These are phyloP conservation scores for Cercocebus atys DNA, from an alignment of 2,113 vertebrate species.

Conservation along the genomic window DNA sequence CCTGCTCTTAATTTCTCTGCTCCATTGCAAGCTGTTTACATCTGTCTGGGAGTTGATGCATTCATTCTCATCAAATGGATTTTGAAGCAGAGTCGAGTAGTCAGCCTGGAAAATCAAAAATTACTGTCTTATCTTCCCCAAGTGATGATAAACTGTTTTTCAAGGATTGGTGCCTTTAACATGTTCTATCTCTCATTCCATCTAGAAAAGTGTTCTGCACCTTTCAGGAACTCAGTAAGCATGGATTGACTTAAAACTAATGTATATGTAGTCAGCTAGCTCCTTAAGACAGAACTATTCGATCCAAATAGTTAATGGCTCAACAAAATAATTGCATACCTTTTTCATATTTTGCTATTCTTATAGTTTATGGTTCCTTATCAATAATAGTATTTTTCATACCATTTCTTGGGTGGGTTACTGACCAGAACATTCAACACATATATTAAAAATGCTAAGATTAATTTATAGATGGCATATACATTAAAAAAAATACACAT, in stretches of 20 bases:
- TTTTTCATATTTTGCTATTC: neutral
- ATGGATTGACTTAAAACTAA: neutral
- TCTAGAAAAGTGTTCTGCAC: neutral
- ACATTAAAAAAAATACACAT: neutral
- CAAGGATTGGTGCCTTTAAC: neutral
- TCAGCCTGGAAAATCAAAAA: neutral
- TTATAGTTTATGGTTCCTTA: neutral
- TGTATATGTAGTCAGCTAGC: neutral
- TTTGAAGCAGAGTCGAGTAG: slow-evolving; percentile 2
- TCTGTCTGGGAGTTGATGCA: neutral
- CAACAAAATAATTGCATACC: neutral
- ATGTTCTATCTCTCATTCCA: neutral
- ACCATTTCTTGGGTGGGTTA: neutral
- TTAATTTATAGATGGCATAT: neutral
- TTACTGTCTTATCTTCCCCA: neutral
- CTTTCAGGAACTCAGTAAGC: neutral
- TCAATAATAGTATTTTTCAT: neutral
- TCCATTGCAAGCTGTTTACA: neutral
- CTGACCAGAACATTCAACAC: neutral
- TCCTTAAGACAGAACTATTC: neutral
- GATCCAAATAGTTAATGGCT: neutral
- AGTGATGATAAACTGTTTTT: neutral
- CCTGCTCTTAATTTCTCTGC: neutral
- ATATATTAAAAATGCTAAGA: neutral
- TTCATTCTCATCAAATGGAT: neutral